These are phyloP conservation scores for Protodeltote pygarga DNA, from an alignment of 2,888 invertebrate species.

Conservation along the genomic window DNA sequence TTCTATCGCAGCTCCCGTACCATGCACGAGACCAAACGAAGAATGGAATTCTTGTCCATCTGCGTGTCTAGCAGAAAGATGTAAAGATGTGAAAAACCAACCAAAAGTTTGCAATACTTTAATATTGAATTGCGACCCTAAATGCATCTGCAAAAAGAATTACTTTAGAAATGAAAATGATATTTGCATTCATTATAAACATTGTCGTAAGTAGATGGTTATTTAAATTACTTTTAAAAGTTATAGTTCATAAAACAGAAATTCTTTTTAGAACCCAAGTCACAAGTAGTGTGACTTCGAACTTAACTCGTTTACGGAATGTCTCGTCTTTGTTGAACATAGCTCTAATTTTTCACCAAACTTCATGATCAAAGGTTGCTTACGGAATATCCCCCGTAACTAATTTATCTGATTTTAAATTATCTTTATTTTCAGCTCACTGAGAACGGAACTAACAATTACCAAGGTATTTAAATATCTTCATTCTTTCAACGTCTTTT, in stretches of 20 bases:
- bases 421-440: constrained; percentile 6
- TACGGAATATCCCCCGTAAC: no score
- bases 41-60: constrained; percentile 55
- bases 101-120: constrained; percentile 53
- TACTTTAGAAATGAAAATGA: constrained; percentile 52
- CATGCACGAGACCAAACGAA: constrained; percentile 60
- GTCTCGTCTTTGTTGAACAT: no score
- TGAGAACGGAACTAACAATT: background rate
- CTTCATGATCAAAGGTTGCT: no score
- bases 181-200: constrained; percentile 48
- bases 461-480: no score
- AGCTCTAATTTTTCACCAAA: no score
- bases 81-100: constrained; percentile 48
- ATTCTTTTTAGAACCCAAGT: no score
- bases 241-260: no score
- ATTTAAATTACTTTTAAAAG: no score
- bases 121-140: constrained; percentile 58
- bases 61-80: constrained; percentile 54
- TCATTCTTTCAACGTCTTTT: background rate
- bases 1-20: constrained; percentile 53
- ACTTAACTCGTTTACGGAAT: no score
- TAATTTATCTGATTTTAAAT: no score
- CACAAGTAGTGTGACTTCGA: no score
- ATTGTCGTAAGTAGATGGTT: constrained; percentile 34
- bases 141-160: constrained; percentile 54